Evolutionary conservation across 2,797 vertebrate genomes (phyloP).

Genomic region (Sarcophilus harrisii): DNA sequence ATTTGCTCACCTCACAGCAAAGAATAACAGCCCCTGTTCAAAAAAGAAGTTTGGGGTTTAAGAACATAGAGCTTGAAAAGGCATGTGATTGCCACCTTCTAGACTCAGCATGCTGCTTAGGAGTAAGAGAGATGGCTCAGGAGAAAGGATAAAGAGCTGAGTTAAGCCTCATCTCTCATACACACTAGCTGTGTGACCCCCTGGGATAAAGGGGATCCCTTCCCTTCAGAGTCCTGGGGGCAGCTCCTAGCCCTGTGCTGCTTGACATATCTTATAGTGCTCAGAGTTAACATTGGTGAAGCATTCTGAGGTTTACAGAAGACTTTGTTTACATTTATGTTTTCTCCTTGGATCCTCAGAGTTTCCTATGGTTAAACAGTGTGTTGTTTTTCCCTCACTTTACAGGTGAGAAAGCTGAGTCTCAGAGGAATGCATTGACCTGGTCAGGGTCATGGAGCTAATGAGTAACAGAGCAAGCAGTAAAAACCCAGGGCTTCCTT

Average conservation of each 20-base stretch:
- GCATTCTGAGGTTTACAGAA: background rate
- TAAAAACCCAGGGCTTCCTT: background rate
- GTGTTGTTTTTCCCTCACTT: background rate
- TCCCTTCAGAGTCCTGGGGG: background rate
- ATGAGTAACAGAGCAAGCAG: background rate
- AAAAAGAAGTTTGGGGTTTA: background rate
- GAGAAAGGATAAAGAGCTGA: background rate
- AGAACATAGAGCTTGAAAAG: background rate
- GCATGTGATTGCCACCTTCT: background rate
- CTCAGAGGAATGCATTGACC: background rate
- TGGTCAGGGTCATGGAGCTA: background rate
- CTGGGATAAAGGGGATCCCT: background rate
- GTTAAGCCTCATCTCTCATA: background rate
- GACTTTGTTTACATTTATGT: background rate
- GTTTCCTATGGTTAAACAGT: background rate
- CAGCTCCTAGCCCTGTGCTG: background rate
- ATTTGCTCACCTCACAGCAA: background rate
- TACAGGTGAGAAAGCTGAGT: background rate
- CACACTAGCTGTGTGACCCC: background rate
- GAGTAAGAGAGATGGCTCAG: background rate
- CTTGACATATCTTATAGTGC: background rate
- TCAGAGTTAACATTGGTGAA: background rate
- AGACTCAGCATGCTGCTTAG: background rate
- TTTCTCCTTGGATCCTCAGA: background rate
- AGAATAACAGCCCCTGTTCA: background rate